Evolutionary conservation across 2,797 vertebrate species (phyloP).

Genomic region (Miichthys miiuy): DNA sequence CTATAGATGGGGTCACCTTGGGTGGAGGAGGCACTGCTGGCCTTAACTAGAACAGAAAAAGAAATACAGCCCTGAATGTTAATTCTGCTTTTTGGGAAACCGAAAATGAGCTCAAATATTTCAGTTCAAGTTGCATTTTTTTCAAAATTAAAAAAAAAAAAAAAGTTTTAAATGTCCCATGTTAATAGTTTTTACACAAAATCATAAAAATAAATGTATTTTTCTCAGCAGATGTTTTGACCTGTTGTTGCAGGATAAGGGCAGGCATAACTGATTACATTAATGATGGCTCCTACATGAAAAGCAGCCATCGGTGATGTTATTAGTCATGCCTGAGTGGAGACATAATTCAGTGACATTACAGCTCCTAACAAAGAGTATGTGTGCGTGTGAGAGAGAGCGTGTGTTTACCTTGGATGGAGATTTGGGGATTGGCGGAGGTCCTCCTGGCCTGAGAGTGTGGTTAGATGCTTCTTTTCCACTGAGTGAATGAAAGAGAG

Average conservation of each 20-base stretch:
- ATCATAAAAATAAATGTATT: background rate
- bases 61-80: background rate
- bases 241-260: background rate
- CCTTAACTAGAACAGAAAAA: constrained; percentile 85
- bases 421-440: constrained; percentile 92
- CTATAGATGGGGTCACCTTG: constrained; percentile 97
- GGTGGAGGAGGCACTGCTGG: constrained; percentile 97
- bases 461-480: constrained; percentile 91
- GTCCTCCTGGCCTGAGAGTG: constrained; percentile 89
- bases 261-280: background rate
- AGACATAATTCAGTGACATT: background rate
- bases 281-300: background rate
- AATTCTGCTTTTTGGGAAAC: background rate
- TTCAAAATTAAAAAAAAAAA: background rate
- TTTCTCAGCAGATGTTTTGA: background rate
- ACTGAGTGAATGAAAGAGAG: constrained; percentile 57
- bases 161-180: background rate
- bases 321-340: background rate
- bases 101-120: background rate
- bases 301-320: background rate
- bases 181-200: background rate
- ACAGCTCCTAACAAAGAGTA: background rate
- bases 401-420: constrained; percentile 92
- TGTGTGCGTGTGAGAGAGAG: background rate
- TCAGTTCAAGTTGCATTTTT: background rate